A percentile compares a stretch with the other conserved stretches of the same genome.
These are phyloP conservation scores for Spisula subtruncata DNA, from an alignment of 2,888 invertebrate species.

Conservation along the genomic window DNA sequence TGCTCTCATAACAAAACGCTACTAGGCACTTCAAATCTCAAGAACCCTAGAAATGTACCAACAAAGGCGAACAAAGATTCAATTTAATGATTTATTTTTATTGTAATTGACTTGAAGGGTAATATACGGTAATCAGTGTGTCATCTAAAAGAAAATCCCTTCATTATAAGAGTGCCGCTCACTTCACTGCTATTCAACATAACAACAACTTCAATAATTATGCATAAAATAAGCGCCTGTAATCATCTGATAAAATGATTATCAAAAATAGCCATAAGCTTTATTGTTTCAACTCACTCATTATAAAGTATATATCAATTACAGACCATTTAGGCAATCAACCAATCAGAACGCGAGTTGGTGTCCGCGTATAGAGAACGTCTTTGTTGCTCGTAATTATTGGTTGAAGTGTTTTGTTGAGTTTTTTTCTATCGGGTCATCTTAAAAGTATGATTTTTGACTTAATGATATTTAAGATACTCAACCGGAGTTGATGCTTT, in stretches of 20 bases:
- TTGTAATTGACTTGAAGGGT: constrained; percentile 47
- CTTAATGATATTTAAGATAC: neutral
- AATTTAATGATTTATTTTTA: constrained; percentile 37
- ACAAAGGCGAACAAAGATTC: constrained; percentile 47
- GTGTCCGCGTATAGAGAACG: neutral
- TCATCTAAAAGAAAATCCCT: constrained; percentile 42
- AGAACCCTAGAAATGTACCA: constrained; percentile 11
- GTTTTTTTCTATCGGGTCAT: neutral
- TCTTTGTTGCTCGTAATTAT: neutral
- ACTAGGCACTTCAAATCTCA: constrained; percentile 22
- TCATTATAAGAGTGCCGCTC: constrained; percentile 33
- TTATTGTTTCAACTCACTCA: constrained; percentile 4
- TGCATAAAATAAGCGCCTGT: constrained; percentile 5
- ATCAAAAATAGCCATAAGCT: constrained; percentile 29
- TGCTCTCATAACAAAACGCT: constrained; percentile 37
- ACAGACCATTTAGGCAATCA: neutral
- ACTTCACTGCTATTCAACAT: constrained; percentile 22
- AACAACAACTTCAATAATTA: constrained; percentile 3
- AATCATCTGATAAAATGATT: constrained; percentile 38
- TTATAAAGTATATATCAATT: constrained; percentile 26
- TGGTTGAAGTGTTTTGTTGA: neutral
- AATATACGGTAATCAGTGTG: constrained; percentile 36
- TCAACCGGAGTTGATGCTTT: no score
- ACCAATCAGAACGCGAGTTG: neutral
- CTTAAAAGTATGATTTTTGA: neutral